These are phyloP conservation scores for Heliconius nattereri DNA, from an alignment of 1,140 invertebrate genomes.

Conservation along the genomic window DNA sequence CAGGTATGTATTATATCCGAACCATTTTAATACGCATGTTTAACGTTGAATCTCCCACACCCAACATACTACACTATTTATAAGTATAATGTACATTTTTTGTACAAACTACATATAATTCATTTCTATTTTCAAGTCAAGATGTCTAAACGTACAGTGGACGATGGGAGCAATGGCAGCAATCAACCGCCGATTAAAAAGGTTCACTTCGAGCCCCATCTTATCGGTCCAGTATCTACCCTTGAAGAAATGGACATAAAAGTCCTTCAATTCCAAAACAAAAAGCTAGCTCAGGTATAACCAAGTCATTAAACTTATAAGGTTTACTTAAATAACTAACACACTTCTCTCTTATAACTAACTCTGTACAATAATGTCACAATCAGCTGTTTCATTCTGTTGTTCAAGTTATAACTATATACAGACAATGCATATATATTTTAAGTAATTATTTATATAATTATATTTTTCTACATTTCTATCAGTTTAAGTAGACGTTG, in stretches of 20 bases:
- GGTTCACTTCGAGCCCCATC: conserved; percentile 95
- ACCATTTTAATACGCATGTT: conserved; percentile 35
- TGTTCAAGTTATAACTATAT: not conserved
- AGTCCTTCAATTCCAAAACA: conserved; percentile 98
- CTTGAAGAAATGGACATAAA: conserved; percentile 99
- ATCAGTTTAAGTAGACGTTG: not conserved
- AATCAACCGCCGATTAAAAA: conserved; percentile 92
- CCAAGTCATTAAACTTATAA: not conserved
- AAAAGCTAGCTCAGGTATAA: conserved; percentile 94
- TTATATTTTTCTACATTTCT: not conserved
- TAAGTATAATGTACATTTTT: conserved; percentile 45
- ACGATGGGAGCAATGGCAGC: conserved; percentile 79
- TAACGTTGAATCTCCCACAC: conserved; percentile 33
- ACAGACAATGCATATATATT: not conserved
- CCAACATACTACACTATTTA: conserved; percentile 43
- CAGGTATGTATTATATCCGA: conserved; percentile 65
- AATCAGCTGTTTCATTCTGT: conserved; percentile 53
- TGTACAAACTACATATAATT: conserved; percentile 27
- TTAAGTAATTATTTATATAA: not conserved
- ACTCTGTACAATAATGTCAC: conserved; percentile 38
- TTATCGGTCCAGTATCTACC: conserved; percentile 95
- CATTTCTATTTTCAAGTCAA: conserved; percentile 60
- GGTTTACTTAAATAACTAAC: not conserved
- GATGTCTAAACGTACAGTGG: conserved; percentile 89
- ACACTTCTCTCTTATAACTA: not conserved